These are phyloP conservation scores for Hipposideros armiger DNA, from an alignment of 2,113 vertebrate species.

Conservation along the genomic window DNA sequence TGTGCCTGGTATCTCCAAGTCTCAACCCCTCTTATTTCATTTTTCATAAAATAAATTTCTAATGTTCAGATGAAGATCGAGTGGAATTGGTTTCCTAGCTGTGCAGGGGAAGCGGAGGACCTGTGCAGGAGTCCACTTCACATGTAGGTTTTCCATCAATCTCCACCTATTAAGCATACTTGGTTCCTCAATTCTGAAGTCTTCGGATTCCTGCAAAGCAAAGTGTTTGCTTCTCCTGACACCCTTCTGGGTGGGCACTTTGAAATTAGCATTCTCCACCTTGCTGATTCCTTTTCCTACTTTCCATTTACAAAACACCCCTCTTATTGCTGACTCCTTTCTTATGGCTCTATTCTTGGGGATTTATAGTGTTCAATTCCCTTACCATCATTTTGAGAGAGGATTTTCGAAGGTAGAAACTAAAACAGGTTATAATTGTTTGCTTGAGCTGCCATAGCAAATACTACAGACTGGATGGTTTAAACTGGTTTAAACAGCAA, in stretches of 20 bases:
- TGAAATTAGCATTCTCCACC: neutral
- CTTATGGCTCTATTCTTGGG: neutral
- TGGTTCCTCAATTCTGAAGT: neutral
- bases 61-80: neutral
- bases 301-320: constrained; percentile 17
- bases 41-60: neutral
- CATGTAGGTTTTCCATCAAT: neutral
- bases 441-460: neutral
- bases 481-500: neutral
- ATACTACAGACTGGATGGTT: neutral
- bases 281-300: neutral
- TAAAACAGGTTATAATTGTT: neutral
- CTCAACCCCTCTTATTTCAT: neutral
- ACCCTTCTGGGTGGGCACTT: neutral
- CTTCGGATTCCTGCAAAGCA: neutral
- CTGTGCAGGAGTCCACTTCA: neutral
- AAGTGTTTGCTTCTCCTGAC: neutral
- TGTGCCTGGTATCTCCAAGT: neutral
- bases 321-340: neutral
- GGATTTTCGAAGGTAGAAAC: neutral
- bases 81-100: neutral
- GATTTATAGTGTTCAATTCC: neutral
- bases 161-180: neutral
- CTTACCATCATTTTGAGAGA: neutral
- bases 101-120: neutral